Evolutionary conservation across 2,888 invertebrate genomes (phyloP), one percentile per base, ranked within the genome.

Genomic region (Himalopsyche japonica): DNA sequence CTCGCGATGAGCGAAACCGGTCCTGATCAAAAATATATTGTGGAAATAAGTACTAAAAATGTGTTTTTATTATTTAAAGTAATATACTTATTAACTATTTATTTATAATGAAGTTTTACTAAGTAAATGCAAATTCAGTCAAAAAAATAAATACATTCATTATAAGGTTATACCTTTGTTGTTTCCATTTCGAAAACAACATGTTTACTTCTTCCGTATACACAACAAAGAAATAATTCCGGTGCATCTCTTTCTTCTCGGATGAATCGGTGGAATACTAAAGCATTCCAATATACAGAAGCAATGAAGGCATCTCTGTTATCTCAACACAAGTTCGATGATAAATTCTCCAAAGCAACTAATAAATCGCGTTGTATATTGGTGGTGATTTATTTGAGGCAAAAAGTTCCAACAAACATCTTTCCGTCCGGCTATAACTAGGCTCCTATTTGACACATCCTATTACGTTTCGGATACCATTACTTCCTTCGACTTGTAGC

Each of bases 341-440:
- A 86, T 86, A 86, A 86, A 86, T 86, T 86, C 81, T 64, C 78
- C 81, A 70, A 48, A 84, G 82, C 79, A 82, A 83, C 86, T 83
- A 84, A 86, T 86, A 86, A 86, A 86, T 86, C 86, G 86, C 79
- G 86, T 84, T 84, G 86, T 86, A 82, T 86, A 84, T 84, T 84
- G 78, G 77, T 32, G 24, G 76, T 84, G 86, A 86, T 86, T 86
- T 86, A 86, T 86, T 82, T 57, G 86, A 82, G 82, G 81, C 76
- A 82, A 86, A 49, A 57, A 57, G 24, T 57, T 57, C 57, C 20
- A 57, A 57, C 57, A 82, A 82, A 81, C 79, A 81, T 84, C 78
- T 32, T 47, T 49, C 7, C 49, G 76, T 48, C 57, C 77, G 37
- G 48, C 77, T 77, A 85, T 81, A 84, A 79, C 83, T 79, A 30